A percentile compares a stretch with the other conserved stretches of the same genome.
Conservation (phyloP, 2,797 vertebrate species). For the Acomys russatus region DNA sequence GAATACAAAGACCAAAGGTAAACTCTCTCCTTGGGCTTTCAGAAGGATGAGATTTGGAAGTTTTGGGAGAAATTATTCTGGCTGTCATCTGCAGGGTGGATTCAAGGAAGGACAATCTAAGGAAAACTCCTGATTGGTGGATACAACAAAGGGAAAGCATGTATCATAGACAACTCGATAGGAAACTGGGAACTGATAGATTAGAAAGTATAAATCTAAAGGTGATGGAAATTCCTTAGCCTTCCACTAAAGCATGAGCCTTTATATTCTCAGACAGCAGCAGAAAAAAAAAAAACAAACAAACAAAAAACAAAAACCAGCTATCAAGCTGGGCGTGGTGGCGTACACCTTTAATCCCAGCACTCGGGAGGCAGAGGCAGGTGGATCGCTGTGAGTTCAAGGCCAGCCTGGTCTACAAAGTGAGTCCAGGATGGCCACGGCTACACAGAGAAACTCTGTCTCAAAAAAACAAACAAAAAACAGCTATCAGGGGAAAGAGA, state of each 20-base stretch:
- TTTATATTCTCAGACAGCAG: neutral
- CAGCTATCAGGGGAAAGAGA: neutral
- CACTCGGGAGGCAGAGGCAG: too few species aligned
- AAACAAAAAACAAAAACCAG: too few species aligned
- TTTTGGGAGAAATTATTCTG: conserved; percentile 51
- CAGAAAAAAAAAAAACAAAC: neutral
- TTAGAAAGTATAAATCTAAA: conserved; percentile 28
- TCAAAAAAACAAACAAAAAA: neutral
- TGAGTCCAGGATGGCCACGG: too few species aligned
- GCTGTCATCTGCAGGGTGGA: neutral
- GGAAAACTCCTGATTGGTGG: neutral
- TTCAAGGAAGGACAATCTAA: conserved; percentile 32
- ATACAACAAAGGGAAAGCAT: conserved; percentile 9
- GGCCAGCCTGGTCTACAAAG: too few species aligned
- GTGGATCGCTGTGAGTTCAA: too few species aligned
- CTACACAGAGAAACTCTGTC: too few species aligned
- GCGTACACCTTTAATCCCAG: too few species aligned
- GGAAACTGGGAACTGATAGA: neutral
- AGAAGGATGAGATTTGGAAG: neutral
- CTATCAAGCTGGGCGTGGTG: too few species aligned
- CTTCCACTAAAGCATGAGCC: conserved; percentile 8
- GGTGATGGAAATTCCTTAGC: conserved; percentile 25
- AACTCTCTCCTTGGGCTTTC: conserved; percentile 4
- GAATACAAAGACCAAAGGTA: neutral
- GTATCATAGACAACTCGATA: conserved; percentile 18